Base-by-base conservation (phyloP, 2,113 vertebrate species). In the Tachysurus fulvidraco region DNA sequence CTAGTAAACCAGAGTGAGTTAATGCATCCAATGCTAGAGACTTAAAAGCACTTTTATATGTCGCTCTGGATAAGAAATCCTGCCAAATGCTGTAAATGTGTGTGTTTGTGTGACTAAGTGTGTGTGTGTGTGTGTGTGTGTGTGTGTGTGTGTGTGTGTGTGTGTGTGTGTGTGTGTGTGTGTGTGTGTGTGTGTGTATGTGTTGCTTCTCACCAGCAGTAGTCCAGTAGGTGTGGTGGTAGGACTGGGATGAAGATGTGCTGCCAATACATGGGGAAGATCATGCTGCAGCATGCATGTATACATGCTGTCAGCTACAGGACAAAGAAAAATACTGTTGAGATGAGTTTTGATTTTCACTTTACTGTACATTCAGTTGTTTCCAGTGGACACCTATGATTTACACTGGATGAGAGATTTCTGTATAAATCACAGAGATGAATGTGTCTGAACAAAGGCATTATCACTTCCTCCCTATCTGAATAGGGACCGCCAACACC, bases 211-310 rank as follows among this genome's bases (percentile, higher is more conserved):
- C 84, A 97, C 96, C 97, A 96, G 93, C 96, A 97, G 89, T 98
- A 98, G 90, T 98, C 97, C 86, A 98, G 94, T 64, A 98, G 94
- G 84, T 98, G 96, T 0, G 96, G 95, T 6, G 97, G 97, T 50
- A 98, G 93, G 0, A 96, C 96, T 14, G 97, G 97, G 84, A 98
- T 98, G 91, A 96, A 96, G 91, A 98, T 97, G 88, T 98, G 97
- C 82, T 98, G 97, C 97, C 97, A 98, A 94, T 93, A 94, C 97
- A 98, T 97, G 84, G 97, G 97, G 81, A 96, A 96, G 12, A 98
- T 93, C 88, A 97, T 91, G 9, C 94, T 92, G 10, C 93, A 94
- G 57, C 96, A 95, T 6, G 96, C 97, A 14, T 97, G 96, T 25
- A 98, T 92, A 16, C 97, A 98, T 2, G 97, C 96, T 0, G 97